A percentile compares a stretch with the other conserved stretches of the same genome.
These are phyloP conservation scores for Neelides folsomi DNA, from an alignment of 2,888 invertebrate genomes.

Conservation along the genomic window DNA sequence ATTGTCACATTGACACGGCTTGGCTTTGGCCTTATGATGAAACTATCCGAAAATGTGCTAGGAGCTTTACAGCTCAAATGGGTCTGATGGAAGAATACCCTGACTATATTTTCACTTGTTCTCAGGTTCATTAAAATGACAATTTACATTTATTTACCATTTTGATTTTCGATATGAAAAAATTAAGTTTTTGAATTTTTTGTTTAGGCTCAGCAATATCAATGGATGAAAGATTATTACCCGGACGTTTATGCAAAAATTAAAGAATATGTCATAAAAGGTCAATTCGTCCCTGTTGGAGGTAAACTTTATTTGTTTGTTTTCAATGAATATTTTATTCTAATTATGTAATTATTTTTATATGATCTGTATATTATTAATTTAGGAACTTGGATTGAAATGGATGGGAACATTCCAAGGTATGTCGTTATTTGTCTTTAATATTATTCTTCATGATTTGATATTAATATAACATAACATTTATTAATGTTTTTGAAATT, in stretches of 20 bases:
- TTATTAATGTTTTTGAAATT: too few species aligned
- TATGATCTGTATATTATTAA: too few species aligned
- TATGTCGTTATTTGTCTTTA: slow-evolving; percentile 5
- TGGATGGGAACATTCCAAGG: slow-evolving; percentile 38
- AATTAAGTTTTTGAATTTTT: too few species aligned
- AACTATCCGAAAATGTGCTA: slow-evolving; percentile 42
- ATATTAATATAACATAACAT: too few species aligned
- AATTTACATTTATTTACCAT: too few species aligned
- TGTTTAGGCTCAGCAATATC: slow-evolving; percentile 41
- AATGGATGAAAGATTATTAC: slow-evolving; percentile 42
- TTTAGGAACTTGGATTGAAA: slow-evolving; percentile 43
- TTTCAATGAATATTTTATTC: too few species aligned
- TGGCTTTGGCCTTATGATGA: slow-evolving; percentile 45
- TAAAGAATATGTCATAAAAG: slow-evolving; percentile 35
- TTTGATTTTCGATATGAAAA: too few species aligned
- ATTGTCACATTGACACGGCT: slow-evolving; percentile 43
- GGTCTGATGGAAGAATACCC: slow-evolving; percentile 41
- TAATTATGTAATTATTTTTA: too few species aligned
- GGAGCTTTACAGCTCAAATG: slow-evolving; percentile 41
- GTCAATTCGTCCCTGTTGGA: slow-evolving; percentile 42
- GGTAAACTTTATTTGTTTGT: too few species aligned
- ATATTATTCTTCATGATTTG: too few species aligned
- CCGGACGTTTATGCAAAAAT: slow-evolving; percentile 40
- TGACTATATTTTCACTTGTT: slow-evolving; percentile 40
- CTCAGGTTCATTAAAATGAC: slow-evolving; percentile 39